These are phyloP conservation scores for Aurelia aurita DNA, from an alignment of 30 jellyfish, hydroid and myxozoan species.

Conservation along the genomic window DNA sequence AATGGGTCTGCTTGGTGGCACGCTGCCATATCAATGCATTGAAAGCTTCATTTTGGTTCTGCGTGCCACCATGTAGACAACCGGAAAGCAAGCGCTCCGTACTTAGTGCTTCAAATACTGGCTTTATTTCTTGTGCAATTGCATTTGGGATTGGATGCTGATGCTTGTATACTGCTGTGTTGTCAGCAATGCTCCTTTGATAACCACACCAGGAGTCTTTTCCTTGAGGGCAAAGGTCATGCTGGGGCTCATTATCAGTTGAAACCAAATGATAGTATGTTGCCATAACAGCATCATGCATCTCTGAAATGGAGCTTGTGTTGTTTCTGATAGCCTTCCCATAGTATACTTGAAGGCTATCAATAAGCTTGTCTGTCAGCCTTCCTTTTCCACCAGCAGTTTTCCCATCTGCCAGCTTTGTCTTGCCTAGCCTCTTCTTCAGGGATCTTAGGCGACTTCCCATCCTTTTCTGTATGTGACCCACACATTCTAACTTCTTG, in stretches of 20 bases:
- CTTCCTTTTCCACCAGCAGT: neutral
- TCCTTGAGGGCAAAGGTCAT: no score
- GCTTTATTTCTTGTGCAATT: neutral
- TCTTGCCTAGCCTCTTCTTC: neutral
- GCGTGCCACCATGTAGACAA: constrained; percentile 9
- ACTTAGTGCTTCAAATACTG: constrained; percentile 7
- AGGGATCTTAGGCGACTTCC: constrained; percentile 2
- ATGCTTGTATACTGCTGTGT: neutral
- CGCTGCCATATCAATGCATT: constrained; percentile 26
- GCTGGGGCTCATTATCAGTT: no score
- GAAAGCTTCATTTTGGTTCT: constrained; percentile 35
- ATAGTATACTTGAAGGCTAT: constrained; percentile 21
- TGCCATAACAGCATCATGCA: constrained; percentile 14
- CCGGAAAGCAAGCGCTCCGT: neutral
- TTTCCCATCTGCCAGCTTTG: neutral
- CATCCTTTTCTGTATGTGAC: neutral
- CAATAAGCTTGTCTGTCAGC: constrained; percentile 1
- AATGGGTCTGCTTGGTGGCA: neutral
- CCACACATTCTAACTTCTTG: no score
- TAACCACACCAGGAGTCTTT: no score
- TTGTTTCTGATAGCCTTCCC: constrained; percentile 30
- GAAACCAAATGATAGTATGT: neutral
- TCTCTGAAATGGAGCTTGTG: neutral
- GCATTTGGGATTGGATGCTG: constrained; percentile 12
- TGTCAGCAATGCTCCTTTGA: neutral